phyloP scores from a whole-genome alignment of 2,113 vertebrate genomes.

The Epinephelus moara region DNA sequence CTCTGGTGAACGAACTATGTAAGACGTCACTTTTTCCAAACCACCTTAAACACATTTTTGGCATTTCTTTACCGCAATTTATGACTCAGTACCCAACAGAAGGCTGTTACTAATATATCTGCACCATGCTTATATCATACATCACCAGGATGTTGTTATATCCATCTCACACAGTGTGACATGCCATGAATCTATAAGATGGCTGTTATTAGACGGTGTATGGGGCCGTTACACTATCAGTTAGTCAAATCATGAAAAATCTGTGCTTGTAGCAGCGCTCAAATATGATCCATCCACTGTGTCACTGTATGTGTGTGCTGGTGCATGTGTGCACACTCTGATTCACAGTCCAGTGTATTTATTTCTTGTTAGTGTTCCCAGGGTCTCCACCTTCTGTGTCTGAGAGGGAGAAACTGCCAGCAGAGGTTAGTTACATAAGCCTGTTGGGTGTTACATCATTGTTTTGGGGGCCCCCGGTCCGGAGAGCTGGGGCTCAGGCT shows the following conservation, averaged over 20 bases:
- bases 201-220: background rate
- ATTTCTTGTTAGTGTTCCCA: conserved; percentile 39
- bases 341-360: background rate
- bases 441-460: conserved; percentile 71
- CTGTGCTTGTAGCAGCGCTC: background rate
- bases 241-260: background rate
- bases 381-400: conserved; percentile 50
- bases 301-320: background rate
- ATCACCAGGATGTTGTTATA: too few species aligned
- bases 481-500: conserved; percentile 29
- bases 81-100: background rate
- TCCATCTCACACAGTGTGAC: too few species aligned
- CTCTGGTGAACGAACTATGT: too few species aligned
- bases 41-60: background rate
- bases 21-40: background rate
- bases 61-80: background rate
- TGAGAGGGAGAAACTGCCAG: conserved; percentile 49
- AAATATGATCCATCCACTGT: background rate
- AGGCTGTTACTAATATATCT: background rate
- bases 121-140: background rate
- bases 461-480: conserved; percentile 53
- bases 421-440: conserved; percentile 69
- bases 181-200: background rate
- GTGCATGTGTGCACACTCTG: background rate
- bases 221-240: background rate